A percentile compares a stretch with the other conserved stretches of the same genome.
Evolutionary conservation across 2,797 vertebrate species (phyloP).

Genomic region (Phalloptychus januarius): DNA sequence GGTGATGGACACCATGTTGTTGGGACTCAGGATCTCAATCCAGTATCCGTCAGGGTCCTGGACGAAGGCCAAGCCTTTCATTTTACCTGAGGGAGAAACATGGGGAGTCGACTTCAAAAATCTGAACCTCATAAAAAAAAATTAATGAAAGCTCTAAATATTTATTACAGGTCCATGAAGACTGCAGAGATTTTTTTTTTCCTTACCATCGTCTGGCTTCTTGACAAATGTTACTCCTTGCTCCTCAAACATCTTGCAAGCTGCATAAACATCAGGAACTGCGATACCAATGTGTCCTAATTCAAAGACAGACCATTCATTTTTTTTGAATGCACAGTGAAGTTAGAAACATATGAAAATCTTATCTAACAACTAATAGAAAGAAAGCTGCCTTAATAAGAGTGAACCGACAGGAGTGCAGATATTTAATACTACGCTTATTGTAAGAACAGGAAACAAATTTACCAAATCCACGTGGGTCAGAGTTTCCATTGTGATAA

Average conservation of each 20-base stretch:
- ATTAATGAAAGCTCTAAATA: not conserved
- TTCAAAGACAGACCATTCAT: not conserved
- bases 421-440: not conserved
- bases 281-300: slow-evolving; percentile 96
- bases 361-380: not conserved
- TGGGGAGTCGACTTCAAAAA: not conserved
- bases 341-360: not conserved
- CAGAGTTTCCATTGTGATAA: slow-evolving; percentile 96
- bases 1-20: slow-evolving; percentile 87
- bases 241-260: slow-evolving; percentile 95
- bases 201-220: slow-evolving; percentile 93
- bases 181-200: not conserved
- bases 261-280: slow-evolving; percentile 90
- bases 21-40: slow-evolving; percentile 98
- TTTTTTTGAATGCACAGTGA: not conserved
- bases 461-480: slow-evolving; percentile 95
- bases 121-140: not conserved
- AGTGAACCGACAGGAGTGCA: not conserved
- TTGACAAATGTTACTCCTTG: slow-evolving; percentile 96
- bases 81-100: slow-evolving; percentile 85
- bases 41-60: slow-evolving; percentile 99
- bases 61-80: slow-evolving; percentile 97
- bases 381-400: not conserved
- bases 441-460: not conserved
- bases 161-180: not conserved